A percentile compares a stretch with the other conserved stretches of the same genome.
These are phyloP conservation scores for Fulica atra DNA, from an alignment of 2,113 vertebrate genomes.

Conservation along the genomic window DNA sequence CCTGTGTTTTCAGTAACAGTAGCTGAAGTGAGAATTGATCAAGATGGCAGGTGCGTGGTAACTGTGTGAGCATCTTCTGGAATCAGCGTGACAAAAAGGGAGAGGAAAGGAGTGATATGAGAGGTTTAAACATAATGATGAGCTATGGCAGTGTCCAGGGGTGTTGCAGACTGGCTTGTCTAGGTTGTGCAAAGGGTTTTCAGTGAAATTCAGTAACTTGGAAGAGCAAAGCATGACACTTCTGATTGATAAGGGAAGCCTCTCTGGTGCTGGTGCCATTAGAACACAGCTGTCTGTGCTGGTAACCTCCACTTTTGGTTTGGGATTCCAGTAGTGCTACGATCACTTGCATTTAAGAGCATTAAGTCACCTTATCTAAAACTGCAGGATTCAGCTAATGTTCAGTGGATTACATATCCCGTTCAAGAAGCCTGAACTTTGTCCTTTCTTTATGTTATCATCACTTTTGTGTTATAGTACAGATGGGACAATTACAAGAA, in stretches of 20 bases:
- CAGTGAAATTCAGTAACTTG: background rate
- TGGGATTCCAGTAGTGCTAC: background rate
- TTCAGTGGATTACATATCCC: too few species aligned
- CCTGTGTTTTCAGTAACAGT: background rate
- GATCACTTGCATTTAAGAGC: background rate
- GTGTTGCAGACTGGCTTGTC: background rate
- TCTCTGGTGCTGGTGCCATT: background rate
- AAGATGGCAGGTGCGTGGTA: background rate
- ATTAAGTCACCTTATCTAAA: background rate
- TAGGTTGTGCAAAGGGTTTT: background rate
- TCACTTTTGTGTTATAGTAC: background rate
- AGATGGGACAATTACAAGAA: background rate
- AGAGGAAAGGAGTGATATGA: background rate
- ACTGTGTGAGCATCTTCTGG: background rate
- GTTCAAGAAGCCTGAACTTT: background rate
- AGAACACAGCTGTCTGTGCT: background rate
- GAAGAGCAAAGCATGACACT: background rate
- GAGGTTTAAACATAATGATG: background rate
- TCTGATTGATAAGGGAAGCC: background rate
- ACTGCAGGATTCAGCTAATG: background rate
- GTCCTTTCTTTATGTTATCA: background rate
- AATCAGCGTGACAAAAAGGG: rapidly evolving
- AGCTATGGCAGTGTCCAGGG: background rate
- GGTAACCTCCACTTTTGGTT: background rate
- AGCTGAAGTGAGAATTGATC: background rate